Evolutionary conservation across 1,140 invertebrate genomes (phyloP).

Genomic region (Zaprionus africanus): DNA sequence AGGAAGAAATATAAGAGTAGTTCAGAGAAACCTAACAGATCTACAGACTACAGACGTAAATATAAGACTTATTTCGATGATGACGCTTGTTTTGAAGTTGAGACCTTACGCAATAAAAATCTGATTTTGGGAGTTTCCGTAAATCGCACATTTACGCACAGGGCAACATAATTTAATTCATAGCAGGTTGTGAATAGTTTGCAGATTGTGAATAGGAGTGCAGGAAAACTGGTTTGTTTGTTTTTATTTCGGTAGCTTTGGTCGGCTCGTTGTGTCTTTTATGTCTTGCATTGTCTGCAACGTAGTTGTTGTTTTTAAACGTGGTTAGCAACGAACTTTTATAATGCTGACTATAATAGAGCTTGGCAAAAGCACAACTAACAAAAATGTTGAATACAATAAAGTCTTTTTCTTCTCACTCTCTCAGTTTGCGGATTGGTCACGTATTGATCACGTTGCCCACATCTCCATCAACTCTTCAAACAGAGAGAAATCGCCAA

Average conservation of each 20-base stretch:
- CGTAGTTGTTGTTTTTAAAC: slow-evolving; percentile 59
- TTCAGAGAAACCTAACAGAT: not conserved
- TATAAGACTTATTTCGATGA: not conserved
- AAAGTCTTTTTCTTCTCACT: slow-evolving; percentile 1
- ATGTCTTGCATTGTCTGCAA: slow-evolving; percentile 49
- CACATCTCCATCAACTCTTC: not conserved
- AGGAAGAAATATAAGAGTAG: not conserved
- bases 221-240: slow-evolving; percentile 57
- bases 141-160: not conserved
- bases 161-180: not conserved
- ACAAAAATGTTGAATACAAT: slow-evolving; percentile 1
- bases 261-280: slow-evolving; percentile 5
- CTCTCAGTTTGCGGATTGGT: not conserved
- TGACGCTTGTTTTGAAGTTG: not conserved
- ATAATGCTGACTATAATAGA: slow-evolving; percentile 37
- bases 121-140: not conserved
- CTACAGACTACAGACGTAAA: not conserved
- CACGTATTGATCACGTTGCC: slow-evolving; percentile 15
- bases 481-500: not conserved
- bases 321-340: slow-evolving; percentile 24
- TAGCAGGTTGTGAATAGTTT: slow-evolving; percentile 12
- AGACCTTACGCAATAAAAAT: not conserved
- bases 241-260: slow-evolving; percentile 29
- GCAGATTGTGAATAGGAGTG: slow-evolving; percentile 20
- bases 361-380: slow-evolving; percentile 8